Conservation (phyloP, 2,113 vertebrate genomes). For the Parus major region DNA sequence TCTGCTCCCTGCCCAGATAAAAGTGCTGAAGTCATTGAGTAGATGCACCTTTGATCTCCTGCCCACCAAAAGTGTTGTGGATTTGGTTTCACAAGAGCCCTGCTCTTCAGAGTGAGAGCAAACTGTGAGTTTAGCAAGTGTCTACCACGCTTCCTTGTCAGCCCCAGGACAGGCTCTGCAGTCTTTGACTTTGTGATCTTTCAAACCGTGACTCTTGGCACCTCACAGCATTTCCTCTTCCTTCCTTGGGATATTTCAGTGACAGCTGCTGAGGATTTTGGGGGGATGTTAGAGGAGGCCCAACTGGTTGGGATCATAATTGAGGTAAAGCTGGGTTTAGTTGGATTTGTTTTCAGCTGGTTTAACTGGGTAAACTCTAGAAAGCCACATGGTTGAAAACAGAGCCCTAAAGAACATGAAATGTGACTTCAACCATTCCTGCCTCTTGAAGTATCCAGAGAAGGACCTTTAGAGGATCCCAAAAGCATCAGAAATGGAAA, state of each 20-base stretch:
- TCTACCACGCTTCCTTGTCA: not conserved
- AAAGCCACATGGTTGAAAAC: not conserved
- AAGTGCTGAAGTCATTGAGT: fast-evolving
- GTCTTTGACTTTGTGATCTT: not conserved
- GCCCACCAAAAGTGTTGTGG: not conserved
- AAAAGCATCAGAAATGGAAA: not conserved
- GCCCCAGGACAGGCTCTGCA: not conserved
- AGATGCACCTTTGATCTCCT: not conserved
- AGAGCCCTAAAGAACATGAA: not conserved
- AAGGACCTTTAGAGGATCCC: no score
- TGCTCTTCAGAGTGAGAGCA: not conserved
- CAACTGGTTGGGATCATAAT: not conserved
- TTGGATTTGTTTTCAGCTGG: not conserved
- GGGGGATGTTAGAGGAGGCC: not conserved
- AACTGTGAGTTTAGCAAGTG: constrained; percentile 20
- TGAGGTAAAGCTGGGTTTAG: not conserved
- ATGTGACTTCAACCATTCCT: not conserved
- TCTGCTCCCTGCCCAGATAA: not conserved
- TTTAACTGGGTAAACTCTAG: not conserved
- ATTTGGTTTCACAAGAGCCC: not conserved
- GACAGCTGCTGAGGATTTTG: not conserved
- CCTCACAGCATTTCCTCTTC: not conserved
- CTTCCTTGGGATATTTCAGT: not conserved
- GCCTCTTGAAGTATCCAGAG: not conserved
- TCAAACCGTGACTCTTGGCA: not conserved